Conservation (phyloP, 1,140 invertebrate genomes). For the Macrosteles quadrilineatus region DNA sequence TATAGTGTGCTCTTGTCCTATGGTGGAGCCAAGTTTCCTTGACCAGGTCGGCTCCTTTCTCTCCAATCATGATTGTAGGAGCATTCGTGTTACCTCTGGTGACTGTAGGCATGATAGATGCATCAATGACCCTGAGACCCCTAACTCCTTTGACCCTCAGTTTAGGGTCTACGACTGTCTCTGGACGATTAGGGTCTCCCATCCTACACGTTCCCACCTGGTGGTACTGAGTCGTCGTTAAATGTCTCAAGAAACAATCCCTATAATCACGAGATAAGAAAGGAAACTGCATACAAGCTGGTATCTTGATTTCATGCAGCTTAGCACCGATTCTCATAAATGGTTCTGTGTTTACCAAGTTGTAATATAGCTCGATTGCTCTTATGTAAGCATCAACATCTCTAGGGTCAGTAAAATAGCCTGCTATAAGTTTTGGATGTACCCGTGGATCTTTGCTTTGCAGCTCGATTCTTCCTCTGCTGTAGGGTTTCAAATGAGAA, state of each 20-base stretch:
- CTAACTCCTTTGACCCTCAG: conserved; percentile 61
- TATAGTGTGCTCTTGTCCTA: no score
- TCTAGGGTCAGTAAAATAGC: conserved; percentile 68
- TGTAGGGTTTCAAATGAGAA: conserved; percentile 55
- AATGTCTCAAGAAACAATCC: conserved; percentile 61
- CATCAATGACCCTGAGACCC: conserved; percentile 65
- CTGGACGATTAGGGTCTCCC: conserved; percentile 57
- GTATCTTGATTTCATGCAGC: conserved; percentile 58
- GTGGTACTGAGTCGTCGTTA: conserved; percentile 54
- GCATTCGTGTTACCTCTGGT: conserved; percentile 69
- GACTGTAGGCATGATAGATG: conserved; percentile 71
- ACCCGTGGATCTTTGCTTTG: conserved; percentile 62
- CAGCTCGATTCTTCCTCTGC: conserved; percentile 66
- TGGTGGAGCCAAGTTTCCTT: conserved; percentile 58
- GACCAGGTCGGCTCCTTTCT: conserved; percentile 66
- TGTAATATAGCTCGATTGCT: conserved; percentile 29
- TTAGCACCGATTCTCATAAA: conserved; percentile 37
- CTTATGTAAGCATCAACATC: conserved; percentile 68
- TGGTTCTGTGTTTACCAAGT: conserved; percentile 37
- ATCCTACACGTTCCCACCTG: conserved; percentile 63
- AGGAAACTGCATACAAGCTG: conserved; percentile 61
- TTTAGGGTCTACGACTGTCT: conserved; percentile 61
- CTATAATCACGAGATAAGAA: conserved; percentile 71
- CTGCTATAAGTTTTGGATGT: conserved; percentile 77
- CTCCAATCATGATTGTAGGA: conserved; percentile 68